Evolutionary conservation across 1,140 invertebrate genomes (phyloP), one percentile per base, ranked within the genome.

Genomic region (Formica exsecta): DNA sequence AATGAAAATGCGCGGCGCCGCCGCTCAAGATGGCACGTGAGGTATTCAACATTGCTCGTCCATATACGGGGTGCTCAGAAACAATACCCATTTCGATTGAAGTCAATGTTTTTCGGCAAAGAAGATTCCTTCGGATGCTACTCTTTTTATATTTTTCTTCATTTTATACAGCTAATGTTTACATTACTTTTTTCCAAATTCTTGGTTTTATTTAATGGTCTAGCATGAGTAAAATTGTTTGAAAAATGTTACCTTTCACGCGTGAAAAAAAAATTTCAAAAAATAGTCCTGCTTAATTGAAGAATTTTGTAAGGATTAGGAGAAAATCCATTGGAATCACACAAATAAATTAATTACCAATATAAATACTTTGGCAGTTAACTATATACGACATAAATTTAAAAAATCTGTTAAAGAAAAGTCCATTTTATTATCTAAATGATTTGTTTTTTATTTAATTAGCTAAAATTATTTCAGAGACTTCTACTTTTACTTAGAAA

Each of bases 1-100:
- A 74, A 74, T 83, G 54, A 41, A 83, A 83, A 74, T 83, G 62
- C n/a, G n/a, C 62, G 76, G 76, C 62, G 62, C 25, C 61, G 61
- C 38, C 75, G 19, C 44, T 51, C 41, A 54, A 79, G 59, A 51
- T 65, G 76, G 62, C 76, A 79, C 62, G 62, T 66, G 76, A 38
- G 61, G 61, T 19, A 66, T 79, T 79, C 76, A 38, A 36, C n/a
- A 38, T 79, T 29, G 13, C 41, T 65, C 59, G 32, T 74, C 25
- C 66, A 51, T 48, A 48, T 79, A 79, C 29, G 19, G 29, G 75
- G 25, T 65, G 29, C 16, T 79, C 75, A 29, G 19, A 36, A 65
- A 48, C 5, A 11, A 65, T n/a, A 22, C 29, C 16, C 41, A 38
- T 44, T 41, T 44, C 38, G 3, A 19, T 44, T 29, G 0, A 11